phyloP scores from a whole-genome alignment of 2,797 vertebrate species.

The Artibeus lituratus region DNA sequence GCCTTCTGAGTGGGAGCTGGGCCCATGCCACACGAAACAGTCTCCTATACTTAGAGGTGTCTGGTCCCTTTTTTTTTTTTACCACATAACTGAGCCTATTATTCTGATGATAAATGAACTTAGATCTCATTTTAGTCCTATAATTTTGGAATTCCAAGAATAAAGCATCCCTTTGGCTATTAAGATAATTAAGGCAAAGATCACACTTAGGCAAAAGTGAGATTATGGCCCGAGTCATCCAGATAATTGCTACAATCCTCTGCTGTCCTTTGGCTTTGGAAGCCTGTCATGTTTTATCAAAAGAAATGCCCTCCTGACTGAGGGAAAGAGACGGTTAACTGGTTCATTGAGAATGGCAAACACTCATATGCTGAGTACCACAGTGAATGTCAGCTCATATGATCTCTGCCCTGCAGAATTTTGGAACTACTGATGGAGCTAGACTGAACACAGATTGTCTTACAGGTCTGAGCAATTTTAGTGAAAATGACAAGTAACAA shows the following conservation, averaged over 20 bases:
- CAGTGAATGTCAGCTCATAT: neutral
- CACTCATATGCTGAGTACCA: neutral
- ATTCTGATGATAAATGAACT: slow-evolving; percentile 31
- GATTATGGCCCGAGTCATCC: neutral
- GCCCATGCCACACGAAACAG: too few relatives aligned
- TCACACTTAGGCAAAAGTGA: neutral
- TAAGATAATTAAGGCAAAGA: slow-evolving; percentile 31
- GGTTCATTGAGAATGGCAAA: neutral
- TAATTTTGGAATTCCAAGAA: slow-evolving; percentile 54
- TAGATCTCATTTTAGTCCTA: neutral
- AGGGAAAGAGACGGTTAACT: neutral
- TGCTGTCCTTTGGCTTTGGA: neutral
- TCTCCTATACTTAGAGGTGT: neutral
- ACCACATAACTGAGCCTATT: slow-evolving; percentile 26
- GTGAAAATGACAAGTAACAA: neutral
- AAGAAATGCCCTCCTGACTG: neutral
- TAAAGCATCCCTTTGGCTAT: slow-evolving; percentile 9
- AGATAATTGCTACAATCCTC: neutral
- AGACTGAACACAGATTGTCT: neutral
- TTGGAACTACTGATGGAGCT: neutral
- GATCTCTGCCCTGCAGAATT: neutral
- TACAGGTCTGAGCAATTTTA: neutral
- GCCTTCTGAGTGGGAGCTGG: too few relatives aligned
- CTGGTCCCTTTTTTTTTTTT: neutral
- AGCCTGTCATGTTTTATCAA: neutral